These are phyloP conservation scores for Drosophila subobscura DNA, from an alignment of 1,140 invertebrate species.

Conservation along the genomic window DNA sequence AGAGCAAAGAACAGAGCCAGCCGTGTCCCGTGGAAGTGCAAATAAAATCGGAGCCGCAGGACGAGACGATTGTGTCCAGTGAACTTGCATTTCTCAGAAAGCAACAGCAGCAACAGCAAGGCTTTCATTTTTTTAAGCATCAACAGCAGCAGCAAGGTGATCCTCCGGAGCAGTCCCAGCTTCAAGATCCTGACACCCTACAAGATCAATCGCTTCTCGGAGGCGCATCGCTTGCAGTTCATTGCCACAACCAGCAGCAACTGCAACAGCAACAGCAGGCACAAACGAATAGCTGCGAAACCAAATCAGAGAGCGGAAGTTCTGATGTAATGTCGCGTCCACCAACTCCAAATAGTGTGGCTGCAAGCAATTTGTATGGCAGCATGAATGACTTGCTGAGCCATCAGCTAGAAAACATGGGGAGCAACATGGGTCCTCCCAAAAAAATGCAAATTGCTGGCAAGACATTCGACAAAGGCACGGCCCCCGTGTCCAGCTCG, in stretches of 20 bases:
- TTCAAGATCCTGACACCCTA: slow-evolving; percentile 17
- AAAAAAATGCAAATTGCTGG: slow-evolving; percentile 77
- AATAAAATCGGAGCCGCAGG: slow-evolving; percentile 74
- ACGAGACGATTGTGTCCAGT: slow-evolving; percentile 31
- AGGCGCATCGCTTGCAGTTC: slow-evolving; percentile 10
- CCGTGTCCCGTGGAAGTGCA: slow-evolving; percentile 49
- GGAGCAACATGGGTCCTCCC: slow-evolving; percentile 79
- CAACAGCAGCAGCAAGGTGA: slow-evolving; percentile 16
- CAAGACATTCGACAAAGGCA: slow-evolving; percentile 73
- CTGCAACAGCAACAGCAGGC: slow-evolving; percentile 43
- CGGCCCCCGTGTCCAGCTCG: slow-evolving; percentile 20
- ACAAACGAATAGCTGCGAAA: slow-evolving; percentile 69
- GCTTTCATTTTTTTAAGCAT: too few species aligned
- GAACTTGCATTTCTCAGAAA: slow-evolving; percentile 43
- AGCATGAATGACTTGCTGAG: slow-evolving; percentile 76
- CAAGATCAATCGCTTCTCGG: slow-evolving; percentile 28
- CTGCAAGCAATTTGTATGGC: slow-evolving; percentile 57
- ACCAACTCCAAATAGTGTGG: slow-evolving; percentile 70
- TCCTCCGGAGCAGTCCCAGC: slow-evolving; percentile 20
- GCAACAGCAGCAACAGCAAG: slow-evolving; percentile 35
- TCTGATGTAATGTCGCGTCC: slow-evolving; percentile 82
- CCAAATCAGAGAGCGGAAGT: slow-evolving; percentile 81
- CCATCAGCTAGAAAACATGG: slow-evolving; percentile 75
- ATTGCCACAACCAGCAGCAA: slow-evolving; percentile 47
- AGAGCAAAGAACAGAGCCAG: slow-evolving; percentile 37